These are phyloP conservation scores for Drosophila percnosoma DNA, from an alignment of 2,888 invertebrate species.

Conservation along the genomic window DNA sequence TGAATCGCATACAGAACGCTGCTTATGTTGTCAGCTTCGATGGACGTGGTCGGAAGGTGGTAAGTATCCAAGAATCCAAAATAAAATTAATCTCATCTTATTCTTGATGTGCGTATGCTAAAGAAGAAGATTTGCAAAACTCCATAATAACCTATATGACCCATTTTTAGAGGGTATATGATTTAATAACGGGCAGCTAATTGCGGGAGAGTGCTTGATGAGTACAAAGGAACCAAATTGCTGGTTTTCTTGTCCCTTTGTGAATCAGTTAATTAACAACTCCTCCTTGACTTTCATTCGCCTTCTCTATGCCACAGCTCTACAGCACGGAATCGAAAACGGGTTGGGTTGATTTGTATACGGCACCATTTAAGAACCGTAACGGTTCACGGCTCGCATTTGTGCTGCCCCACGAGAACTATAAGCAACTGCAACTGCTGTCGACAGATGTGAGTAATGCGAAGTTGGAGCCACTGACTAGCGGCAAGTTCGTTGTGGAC, in stretches of 20 bases:
- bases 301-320: slow-evolving; percentile 48
- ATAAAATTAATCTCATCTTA: not conserved
- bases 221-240: not conserved
- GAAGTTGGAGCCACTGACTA: slow-evolving; percentile 86
- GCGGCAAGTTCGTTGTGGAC: slow-evolving; percentile 89
- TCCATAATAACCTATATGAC: not conserved
- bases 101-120: not conserved
- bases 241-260: not conserved
- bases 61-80: slow-evolving; percentile 38
- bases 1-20: slow-evolving; percentile 94
- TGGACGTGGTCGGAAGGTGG: slow-evolving; percentile 82
- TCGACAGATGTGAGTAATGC: slow-evolving; percentile 76
- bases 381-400: slow-evolving; percentile 89
- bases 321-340: slow-evolving; percentile 82
- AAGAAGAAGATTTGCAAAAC: not conserved
- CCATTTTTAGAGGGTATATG: not conserved
- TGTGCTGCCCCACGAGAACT: slow-evolving; percentile 90
- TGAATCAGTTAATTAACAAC: not conserved
- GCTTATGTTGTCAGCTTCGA: slow-evolving; percentile 88
- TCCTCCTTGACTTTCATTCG: not conserved
- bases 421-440: slow-evolving; percentile 89
- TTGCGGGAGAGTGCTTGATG: not conserved
- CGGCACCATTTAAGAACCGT: slow-evolving; percentile 89
- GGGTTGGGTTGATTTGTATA: slow-evolving; percentile 93
- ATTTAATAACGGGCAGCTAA: not conserved